These are phyloP conservation scores for Mionectes olivaceus DNA, from an alignment of 2,797 vertebrate genomes.

Conservation along the genomic window DNA sequence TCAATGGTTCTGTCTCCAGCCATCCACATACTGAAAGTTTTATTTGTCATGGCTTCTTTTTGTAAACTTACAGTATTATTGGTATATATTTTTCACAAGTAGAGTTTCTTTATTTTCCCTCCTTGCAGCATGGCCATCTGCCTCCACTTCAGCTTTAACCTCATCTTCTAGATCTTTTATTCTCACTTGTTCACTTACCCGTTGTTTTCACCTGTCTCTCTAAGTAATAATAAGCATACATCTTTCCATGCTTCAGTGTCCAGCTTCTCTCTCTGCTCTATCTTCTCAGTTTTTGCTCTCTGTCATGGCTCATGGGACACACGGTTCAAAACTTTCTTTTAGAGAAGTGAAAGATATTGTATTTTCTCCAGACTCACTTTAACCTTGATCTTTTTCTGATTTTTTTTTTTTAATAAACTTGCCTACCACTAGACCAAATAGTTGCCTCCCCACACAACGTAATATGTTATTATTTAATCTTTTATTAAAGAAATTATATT, in stretches of 20 bases:
- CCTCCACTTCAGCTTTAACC: not conserved
- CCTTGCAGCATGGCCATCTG: not conserved
- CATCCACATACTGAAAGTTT: not conserved
- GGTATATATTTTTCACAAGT: not conserved
- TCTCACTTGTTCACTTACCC: constrained; percentile 31
- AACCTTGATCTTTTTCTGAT: constrained; percentile 8
- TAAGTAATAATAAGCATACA: constrained; percentile 52
- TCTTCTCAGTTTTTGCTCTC: constrained; percentile 31
- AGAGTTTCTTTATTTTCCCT: constrained; percentile 14
- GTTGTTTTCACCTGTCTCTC: constrained; percentile 48
- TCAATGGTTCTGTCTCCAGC: not conserved
- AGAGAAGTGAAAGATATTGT: constrained; percentile 12
- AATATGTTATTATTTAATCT: constrained; percentile 6
- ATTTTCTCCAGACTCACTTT: constrained; percentile 30
- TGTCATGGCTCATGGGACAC: constrained; percentile 51
- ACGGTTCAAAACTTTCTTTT: constrained; percentile 22
- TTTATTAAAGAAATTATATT: constrained; percentile 10
- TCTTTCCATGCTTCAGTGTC: constrained; percentile 64
- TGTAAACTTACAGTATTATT: not conserved
- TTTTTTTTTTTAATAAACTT: not conserved
- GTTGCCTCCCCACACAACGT: not conserved
- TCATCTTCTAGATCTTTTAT: constrained; percentile 12
- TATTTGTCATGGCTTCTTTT: not conserved
- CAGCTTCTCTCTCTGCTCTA: constrained; percentile 12
- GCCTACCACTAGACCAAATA: not conserved